Conservation (phyloP, 2,113 vertebrate species). For the Grammatotria lemairii region DNA sequence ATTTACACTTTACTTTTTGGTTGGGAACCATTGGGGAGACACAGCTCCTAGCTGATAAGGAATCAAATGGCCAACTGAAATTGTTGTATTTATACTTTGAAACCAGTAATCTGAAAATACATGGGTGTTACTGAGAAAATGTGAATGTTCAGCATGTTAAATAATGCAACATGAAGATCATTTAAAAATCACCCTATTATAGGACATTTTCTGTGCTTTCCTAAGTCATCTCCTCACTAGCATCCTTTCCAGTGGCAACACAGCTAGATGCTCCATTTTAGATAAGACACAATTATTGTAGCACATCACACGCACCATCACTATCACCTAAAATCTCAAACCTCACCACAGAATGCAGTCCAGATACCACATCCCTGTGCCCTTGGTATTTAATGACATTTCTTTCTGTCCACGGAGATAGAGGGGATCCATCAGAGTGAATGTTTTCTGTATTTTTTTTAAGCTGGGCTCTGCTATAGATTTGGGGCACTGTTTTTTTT, state of each 20-base stretch:
- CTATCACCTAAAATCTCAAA: constrained; percentile 50
- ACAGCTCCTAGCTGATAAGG: not conserved
- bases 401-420: constrained; percentile 36
- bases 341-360: constrained; percentile 27
- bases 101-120: not conserved
- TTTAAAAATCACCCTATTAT: not conserved
- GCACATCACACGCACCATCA: constrained; percentile 6
- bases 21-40: not conserved
- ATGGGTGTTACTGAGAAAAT: not conserved
- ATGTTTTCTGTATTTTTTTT: not conserved
- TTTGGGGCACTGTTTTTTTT: not conserved
- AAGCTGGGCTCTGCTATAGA: not conserved
- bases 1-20: not conserved
- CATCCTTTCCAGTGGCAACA: not conserved
- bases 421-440: constrained; percentile 29
- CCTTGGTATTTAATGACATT: constrained; percentile 64
- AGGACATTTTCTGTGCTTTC: not conserved
- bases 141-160: not conserved
- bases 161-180: not conserved
- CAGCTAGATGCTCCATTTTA: constrained; percentile 53
- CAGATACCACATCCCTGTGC: constrained; percentile 29
- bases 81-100: not conserved
- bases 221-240: not conserved
- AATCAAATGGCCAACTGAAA: not conserved
- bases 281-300: constrained; percentile 60